Base-by-base conservation (phyloP, 1,140 invertebrate species). In the Phocides pigmalion region DNA sequence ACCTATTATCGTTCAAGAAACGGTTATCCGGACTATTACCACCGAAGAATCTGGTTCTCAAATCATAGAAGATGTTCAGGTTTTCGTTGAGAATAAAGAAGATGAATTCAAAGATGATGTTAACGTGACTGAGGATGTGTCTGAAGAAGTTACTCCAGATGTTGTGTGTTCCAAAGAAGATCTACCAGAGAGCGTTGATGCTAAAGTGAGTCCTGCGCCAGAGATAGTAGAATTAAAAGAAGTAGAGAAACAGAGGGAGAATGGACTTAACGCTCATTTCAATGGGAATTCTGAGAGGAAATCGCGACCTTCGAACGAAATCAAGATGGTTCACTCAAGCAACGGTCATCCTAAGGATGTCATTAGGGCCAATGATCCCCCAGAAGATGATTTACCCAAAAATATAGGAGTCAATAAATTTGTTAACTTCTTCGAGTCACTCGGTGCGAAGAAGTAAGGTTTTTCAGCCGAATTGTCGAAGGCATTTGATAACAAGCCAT, bases 391-490 rank as follows among this genome's bases (percentile, higher is more conserved):
- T 69, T 56, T 91, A 15, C 89, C 89, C n/a, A 91, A 91, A 39
- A 91, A 91, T 14, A 91, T 91, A 63, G 89, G 89, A 3, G 87
- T 91, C 2, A 91, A 91, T 51, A 91, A 91, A 62, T 90, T 90
- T 47, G 87, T 91, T 0, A 91, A 89, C 64, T 91, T 91, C 76
- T 91, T 91, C 42, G 89, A 91, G 64, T 88, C 86, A 5, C 82
- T 91, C 14, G 87, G 87, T 8, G 87, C 78, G n/a, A 91, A 90
- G 41, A 91, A 91, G 84, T 90, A 68, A 75, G 5, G 1, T 28
- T 28, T 4, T 28, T 3, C 25, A n/a, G 25, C 25, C 25, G 25
- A 28, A 28, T 28, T 28, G 25, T 28, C 1, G 9, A 28, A 28
- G 25, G 25, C 25, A 28, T 28, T 28, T 1, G 6, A 6, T 28